Base-by-base conservation (phyloP, 2,113 vertebrate genomes). In the Protomyctophum bolini region DNA sequence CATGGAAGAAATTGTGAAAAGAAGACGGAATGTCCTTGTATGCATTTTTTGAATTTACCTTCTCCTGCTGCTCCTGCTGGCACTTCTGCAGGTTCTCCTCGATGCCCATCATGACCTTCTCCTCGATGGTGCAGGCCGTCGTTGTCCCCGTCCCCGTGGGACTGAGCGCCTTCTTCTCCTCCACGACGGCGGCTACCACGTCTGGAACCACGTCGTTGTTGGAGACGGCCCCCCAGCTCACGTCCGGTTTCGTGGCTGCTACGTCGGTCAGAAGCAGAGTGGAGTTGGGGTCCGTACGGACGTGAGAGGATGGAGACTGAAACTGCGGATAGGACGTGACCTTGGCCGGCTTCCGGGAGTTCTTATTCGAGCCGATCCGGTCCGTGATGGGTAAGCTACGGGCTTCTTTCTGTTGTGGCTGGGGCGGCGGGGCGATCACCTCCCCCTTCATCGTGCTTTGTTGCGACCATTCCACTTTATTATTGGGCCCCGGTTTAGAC, bases 101-200 rank as follows among this genome's bases (percentile, higher is more conserved):
- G 68, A 98, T 98, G 72, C 96, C 95, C 85, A 97, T 88, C 96
- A 98, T 98, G 87, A 98, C 96, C 86, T 96, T 97, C 83, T 97
- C 96, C 86, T 97, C 96, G 9, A 98, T 98, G 28, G 94, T 95
- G 76, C 94, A 93, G 48, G 55, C 79, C n/a, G 89, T 83, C 28
- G 82, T n/a, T n/a, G n/a, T n/a, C n/a, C n/a, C n/a, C n/a, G n/a
- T n/a, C n/a, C n/a, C 21, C 21, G 21, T 21, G 1, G 21, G 74
- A 81, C 88, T 87, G 8, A 21, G 21, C 21, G 63, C 70, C 63
- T 83, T 84, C 12, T 92, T 93, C 75, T 93, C 91, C 8, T 88
- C 79, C 0, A 8, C 21, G 21, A 21, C 21, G n/a, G n/a, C n/a
- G n/a, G n/a, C n/a, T n/a, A n/a, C n/a, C n/a, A n/a, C n/a, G 21